Evolutionary conservation across 2,113 vertebrate genomes (phyloP).

Genomic region (Myotis yumanensis): DNA sequence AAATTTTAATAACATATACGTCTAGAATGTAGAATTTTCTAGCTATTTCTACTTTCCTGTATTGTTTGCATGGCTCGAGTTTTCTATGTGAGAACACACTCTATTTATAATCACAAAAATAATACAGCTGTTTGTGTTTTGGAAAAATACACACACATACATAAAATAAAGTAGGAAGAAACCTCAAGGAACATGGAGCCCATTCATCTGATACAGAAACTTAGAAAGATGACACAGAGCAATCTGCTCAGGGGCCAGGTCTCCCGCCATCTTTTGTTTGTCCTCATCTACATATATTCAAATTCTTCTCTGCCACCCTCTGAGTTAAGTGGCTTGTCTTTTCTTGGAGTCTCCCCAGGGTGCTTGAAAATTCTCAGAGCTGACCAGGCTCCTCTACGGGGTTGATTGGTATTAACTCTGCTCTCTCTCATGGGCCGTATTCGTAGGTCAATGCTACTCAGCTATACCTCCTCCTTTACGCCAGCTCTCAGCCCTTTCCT

Average conservation of each 20-base stretch:
- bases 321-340: not conserved
- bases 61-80: not conserved
- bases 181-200: not conserved
- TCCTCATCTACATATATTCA: not conserved
- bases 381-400: not conserved
- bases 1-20: not conserved
- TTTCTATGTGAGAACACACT: not conserved
- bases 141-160: not conserved
- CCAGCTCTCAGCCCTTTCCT: not conserved
- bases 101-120: not conserved
- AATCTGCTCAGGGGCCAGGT: no score
- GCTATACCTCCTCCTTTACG: not conserved
- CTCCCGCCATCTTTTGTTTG: not conserved
- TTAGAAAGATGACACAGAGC: not conserved
- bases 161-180: not conserved
- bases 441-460: no score
- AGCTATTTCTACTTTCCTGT: not conserved
- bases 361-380: not conserved
- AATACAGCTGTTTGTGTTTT: not conserved
- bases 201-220: not conserved
- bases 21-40: not conserved
- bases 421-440: no score
- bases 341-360: not conserved
- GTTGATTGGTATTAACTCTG: no score
- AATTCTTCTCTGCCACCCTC: not conserved